Base-by-base conservation (phyloP, 2,113 vertebrate genomes). In the Meles meles region DNA sequence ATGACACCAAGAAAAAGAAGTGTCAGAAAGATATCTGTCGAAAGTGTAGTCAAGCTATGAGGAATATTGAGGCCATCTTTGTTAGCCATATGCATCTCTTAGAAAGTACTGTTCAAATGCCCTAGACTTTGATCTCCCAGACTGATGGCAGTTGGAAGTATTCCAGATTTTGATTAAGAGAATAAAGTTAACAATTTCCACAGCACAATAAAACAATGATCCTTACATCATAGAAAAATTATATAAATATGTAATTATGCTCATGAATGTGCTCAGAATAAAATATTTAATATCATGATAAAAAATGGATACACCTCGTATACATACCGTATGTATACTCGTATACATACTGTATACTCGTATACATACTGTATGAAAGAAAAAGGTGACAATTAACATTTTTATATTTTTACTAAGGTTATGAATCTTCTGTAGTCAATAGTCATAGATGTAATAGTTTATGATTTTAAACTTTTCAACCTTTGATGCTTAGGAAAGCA, bases 251-350 rank as follows among this genome's bases (percentile, higher is more conserved):
- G 34, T 72, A 67, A 5, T 34, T 91, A 42, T 21, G 25, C 21
- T 77, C 4, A 47, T 25, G 15, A 57, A 96, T 39, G 47, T 71
- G 6, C 18, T 77, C 17, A 94, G 37, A 84, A 93, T 97, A 94
- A 44, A 96, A 93, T 96, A 94, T 77, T 97, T 97, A 81, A 94
- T 23, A 83, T 34, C 9, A 82, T 42, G 93, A 97, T 91, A 42
- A 97, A 98, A 98, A 96, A 47, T 93, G 42, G 80, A 55, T 96
- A 97, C 97, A 63, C 61, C 21, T 97, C 71, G 67, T 61, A 76
- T n/a, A n/a, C n/a, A n/a, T n/a, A n/a, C n/a, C n/a, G n/a, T n/a
- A n/a, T n/a, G n/a, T n/a, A n/a, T n/a, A n/a, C n/a, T n/a, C n/a
- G n/a, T n/a, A n/a, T n/a, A n/a, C n/a, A n/a, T n/a, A n/a, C n/a